Base-by-base conservation (phyloP, 1,140 invertebrate genomes). In the Pogonomyrmex barbatus region DNA sequence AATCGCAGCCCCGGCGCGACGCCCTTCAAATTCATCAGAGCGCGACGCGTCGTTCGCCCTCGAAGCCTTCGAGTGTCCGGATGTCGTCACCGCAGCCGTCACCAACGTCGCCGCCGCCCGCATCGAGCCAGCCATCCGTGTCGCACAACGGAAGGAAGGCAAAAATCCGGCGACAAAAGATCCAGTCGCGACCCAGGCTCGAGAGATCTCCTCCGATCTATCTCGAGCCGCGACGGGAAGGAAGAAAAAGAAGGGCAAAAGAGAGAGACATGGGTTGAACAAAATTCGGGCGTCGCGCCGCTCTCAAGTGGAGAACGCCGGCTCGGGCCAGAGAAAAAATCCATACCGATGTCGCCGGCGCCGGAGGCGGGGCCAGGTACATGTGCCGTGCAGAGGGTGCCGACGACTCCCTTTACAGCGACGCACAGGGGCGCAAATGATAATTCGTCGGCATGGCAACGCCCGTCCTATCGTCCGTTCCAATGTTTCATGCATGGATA, bases 261-360 rank as follows among this genome's bases (percentile, higher is more conserved):
- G 58, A 75, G 60, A 42, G 14, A 45, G 47, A 45, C 71, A 67
- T 68, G 36, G 88, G 68, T 47, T 58, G 75, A 67, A 81, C 87
- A 63, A 94, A 94, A 93, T 93, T 94, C 92, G 89, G 93, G 92
- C 92, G 93, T 93, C 93, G 93, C 92, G 92, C 88, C 93, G 92
- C 67, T 91, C 89, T 93, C 91, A 89, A 94, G 93, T 93, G 93
- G 92, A 73, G 79, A 39, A 89, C 90, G 88, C 54, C 81, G 81
- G 71, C 33, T 24, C 24, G 85, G 33, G 42, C 17, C 42, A 14
- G 88, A 79, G 91, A 78, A 88, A 91, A 92, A 92, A 92, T 92
- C 91, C 88, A 92, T 92, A 92, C 87, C 75, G 45, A 82, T 54
- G 67, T 54, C 39, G 39, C 30, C 88, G 82, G 87, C 79, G 85